Percentiles rank a stretch among this genome's conserved stretches.
Evolutionary conservation across 2,797 vertebrate species (phyloP).

Genomic region (Nyctalus aviator): DNA sequence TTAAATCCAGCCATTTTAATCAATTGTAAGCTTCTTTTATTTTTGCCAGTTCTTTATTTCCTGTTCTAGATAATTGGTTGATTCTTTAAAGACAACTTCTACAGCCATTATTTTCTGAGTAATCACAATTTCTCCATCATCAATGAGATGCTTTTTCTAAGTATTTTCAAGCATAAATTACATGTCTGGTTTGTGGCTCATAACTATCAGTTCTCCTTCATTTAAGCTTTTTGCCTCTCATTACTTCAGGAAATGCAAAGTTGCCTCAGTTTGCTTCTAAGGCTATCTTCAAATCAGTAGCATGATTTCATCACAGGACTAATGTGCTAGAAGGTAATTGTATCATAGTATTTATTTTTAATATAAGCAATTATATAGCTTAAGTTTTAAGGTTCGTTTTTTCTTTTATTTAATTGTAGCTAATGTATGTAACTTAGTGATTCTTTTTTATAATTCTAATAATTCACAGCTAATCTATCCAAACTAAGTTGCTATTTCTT

Average conservation of each 20-base stretch:
- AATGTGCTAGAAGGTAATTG: conserved; percentile 69
- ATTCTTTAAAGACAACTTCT: conserved; percentile 79
- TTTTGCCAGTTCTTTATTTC: conserved; percentile 74
- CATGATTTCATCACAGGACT: conserved; percentile 74
- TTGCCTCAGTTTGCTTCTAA: conserved; percentile 76
- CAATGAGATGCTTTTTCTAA: conserved; percentile 81
- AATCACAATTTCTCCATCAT: conserved; percentile 78
- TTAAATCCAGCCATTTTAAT: conserved; percentile 77
- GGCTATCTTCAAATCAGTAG: conserved; percentile 68
- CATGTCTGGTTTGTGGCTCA: conserved; percentile 81
- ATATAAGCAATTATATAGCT: conserved; percentile 79
- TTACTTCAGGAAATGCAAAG: conserved; percentile 81
- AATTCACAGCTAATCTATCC: conserved; percentile 56
- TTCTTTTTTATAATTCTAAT: conserved; percentile 60
- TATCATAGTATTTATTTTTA: conserved; percentile 66
- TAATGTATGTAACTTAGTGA: conserved; percentile 68
- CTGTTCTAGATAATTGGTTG: conserved; percentile 73
- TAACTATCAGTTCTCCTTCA: conserved; percentile 75
- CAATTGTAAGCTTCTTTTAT: conserved; percentile 78
- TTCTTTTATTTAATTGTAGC: conserved; percentile 56
- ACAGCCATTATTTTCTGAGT: conserved; percentile 76
- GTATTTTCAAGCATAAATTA: conserved; percentile 82
- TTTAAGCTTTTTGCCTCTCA: conserved; percentile 72
- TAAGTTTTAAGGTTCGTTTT: conserved; percentile 56
- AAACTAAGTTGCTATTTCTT: conserved; percentile 40